Conservation (phyloP, 1,140 invertebrate genomes). For the Drosophila nigromelanica region DNA sequence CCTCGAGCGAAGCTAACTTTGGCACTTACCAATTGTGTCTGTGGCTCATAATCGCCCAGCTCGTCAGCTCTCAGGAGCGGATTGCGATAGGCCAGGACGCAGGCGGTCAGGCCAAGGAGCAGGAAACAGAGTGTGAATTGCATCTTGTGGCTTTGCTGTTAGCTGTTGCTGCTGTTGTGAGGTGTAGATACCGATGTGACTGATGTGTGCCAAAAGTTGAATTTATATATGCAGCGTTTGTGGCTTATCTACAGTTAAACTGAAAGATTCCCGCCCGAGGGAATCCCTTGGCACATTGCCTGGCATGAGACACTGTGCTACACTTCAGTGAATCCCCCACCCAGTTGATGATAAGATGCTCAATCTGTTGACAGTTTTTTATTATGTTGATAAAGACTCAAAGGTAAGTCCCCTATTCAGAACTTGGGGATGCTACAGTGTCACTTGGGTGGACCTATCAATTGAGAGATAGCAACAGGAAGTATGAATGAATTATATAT, state of each 20-base stretch:
- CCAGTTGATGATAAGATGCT: conserved; percentile 57
- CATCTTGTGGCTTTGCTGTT: conserved; percentile 37
- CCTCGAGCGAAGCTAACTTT: too few species aligned
- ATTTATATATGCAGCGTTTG: not conserved
- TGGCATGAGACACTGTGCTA: conserved; percentile 7
- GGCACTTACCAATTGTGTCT: conserved; percentile 34
- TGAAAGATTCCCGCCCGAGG: conserved; percentile 48
- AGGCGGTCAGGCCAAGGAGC: conserved; percentile 33
- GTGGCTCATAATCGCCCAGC: not conserved
- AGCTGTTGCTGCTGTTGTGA: conserved; percentile 2
- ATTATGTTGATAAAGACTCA: not conserved
- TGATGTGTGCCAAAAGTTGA: not conserved
- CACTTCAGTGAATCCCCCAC: conserved; percentile 56
- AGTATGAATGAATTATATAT: too few species aligned
- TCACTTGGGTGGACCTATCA: too few species aligned
- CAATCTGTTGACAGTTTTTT: conserved; percentile 10
- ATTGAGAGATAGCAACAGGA: too few species aligned
- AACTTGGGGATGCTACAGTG: too few species aligned
- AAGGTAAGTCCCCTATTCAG: conserved; percentile 3
- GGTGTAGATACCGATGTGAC: conserved; percentile 17
- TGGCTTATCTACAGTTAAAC: too few species aligned
- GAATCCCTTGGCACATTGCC: conserved; percentile 34
- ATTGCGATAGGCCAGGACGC: conserved; percentile 37
- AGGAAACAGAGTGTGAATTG: conserved; percentile 29
- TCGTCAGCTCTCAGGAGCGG: conserved; percentile 24